Evolutionary conservation across 2,888 invertebrate species (phyloP).

Genomic region (Petrolisthes manimaculis): DNA sequence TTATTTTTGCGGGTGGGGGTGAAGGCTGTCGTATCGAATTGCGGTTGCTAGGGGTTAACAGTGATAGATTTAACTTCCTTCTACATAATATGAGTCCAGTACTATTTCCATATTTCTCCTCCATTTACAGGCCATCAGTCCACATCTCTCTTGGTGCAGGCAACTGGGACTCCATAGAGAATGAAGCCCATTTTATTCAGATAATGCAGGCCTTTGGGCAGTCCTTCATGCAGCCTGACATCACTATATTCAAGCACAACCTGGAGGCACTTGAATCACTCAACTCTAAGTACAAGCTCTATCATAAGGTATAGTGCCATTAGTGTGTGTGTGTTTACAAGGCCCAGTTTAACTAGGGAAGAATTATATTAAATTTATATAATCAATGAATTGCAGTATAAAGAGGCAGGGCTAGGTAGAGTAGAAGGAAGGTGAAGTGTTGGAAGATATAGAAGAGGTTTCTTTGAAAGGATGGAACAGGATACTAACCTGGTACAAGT

Average conservation of each 20-base stretch:
- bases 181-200: slow-evolving; percentile 77
- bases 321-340: slow-evolving; percentile 70
- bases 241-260: slow-evolving; percentile 83
- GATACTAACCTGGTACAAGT: too few relatives aligned
- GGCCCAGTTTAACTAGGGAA: neutral
- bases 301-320: slow-evolving; percentile 76
- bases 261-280: slow-evolving; percentile 81
- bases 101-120: too few relatives aligned
- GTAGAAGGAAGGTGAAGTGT: too few relatives aligned
- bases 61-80: too few relatives aligned
- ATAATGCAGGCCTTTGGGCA: slow-evolving; percentile 85
- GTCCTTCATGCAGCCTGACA: slow-evolving; percentile 83
- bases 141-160: slow-evolving; percentile 67
- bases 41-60: too few relatives aligned
- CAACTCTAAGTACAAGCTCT: slow-evolving; percentile 84
- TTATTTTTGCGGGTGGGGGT: too few relatives aligned
- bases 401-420: neutral
- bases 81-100: too few relatives aligned
- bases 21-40: too few relatives aligned
- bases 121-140: slow-evolving; percentile 71
- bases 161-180: slow-evolving; percentile 71
- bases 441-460: too few relatives aligned
- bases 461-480: too few relatives aligned
- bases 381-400: too few relatives aligned
- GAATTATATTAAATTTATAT: too few relatives aligned